Conservation (phyloP, 1,140 invertebrate genomes). For the Trinorchestia longiramus region DNA sequence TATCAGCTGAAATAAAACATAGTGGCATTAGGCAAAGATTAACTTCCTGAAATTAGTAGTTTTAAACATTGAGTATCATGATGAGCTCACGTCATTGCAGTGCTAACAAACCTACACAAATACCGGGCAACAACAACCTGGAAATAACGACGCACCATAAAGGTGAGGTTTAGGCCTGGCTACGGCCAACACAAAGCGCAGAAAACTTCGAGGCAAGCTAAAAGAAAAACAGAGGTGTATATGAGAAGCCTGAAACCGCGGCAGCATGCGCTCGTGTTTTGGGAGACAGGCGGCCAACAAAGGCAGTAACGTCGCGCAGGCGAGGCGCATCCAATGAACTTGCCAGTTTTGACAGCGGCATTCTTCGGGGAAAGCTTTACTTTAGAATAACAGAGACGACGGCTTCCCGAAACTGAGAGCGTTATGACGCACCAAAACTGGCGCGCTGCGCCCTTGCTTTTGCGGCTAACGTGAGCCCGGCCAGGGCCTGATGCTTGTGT, state of each 20-base stretch:
- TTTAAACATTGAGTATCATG: too few species aligned
- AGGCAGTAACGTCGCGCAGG: not conserved
- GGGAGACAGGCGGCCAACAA: not conserved
- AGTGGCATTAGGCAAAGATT: not conserved
- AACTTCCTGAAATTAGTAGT: too few species aligned
- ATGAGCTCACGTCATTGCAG: not conserved
- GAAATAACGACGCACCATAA: not conserved
- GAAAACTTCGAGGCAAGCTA: not conserved
- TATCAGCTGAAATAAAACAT: not conserved
- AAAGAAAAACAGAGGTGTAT: not conserved
- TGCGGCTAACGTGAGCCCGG: too few species aligned
- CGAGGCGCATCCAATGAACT: slow-evolving; percentile 26
- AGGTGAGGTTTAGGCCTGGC: not conserved
- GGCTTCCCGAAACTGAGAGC: not conserved
- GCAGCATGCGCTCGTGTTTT: not conserved
- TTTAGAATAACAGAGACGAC: not conserved
- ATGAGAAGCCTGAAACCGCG: not conserved
- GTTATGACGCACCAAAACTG: too few species aligned
- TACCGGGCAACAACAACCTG: not conserved
- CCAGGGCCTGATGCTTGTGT: too few species aligned
- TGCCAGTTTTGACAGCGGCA: slow-evolving; percentile 31
- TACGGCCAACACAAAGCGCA: not conserved
- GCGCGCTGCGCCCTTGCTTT: too few species aligned
- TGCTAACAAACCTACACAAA: not conserved
- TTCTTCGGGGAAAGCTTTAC: slow-evolving; percentile 6